Base-by-base conservation (phyloP, 2,797 vertebrate genomes). In the Hafferia zeledoni region DNA sequence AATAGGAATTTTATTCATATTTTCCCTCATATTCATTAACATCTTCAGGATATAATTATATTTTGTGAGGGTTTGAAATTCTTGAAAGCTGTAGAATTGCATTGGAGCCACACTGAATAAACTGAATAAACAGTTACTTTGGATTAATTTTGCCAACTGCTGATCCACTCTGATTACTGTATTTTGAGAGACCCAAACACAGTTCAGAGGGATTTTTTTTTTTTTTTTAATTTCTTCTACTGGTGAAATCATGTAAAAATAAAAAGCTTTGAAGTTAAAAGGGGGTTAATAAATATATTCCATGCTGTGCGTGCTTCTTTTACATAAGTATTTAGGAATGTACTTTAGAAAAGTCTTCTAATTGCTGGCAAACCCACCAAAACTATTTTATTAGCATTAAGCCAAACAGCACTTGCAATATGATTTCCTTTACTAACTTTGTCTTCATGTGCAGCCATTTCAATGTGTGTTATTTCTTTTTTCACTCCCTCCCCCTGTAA, bases 111-210 rank as follows among this genome's bases (percentile, higher is more conserved):
- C 25, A 47, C 4, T 68, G 61, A 96, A 92, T 41, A 78, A 92
- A 50, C 4, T 68, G 60, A 96, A 93, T 41, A 78, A 92, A 88
- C 56, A 83, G 78, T 77, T 80, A 50, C 63, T 95, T 77, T 78
- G 56, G 77, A 91, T 93, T 92, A 91, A 92, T 94, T 94, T 92
- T 92, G 94, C 89, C 91, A 92, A 93, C 80, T 81, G 89, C 76
- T 95, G 93, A 95, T 96, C 76, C 84, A 24, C 53, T 90, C 63
- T 69, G 61, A 88, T 76, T 84, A 74, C 37, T 80, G n/a, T 69
- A 83, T 85, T 94, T 88, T 91, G 92, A 90, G 64, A 83, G 31
- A 76, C 15, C 25, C 55, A 93, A 95, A 81, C 30, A 74, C 50
- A 65, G 46, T 72, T 81, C 68, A 84, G 68, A 80, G 37, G 10